Evolutionary conservation across 1,140 invertebrate species (phyloP).

Genomic region (Prorops nasuta): DNA sequence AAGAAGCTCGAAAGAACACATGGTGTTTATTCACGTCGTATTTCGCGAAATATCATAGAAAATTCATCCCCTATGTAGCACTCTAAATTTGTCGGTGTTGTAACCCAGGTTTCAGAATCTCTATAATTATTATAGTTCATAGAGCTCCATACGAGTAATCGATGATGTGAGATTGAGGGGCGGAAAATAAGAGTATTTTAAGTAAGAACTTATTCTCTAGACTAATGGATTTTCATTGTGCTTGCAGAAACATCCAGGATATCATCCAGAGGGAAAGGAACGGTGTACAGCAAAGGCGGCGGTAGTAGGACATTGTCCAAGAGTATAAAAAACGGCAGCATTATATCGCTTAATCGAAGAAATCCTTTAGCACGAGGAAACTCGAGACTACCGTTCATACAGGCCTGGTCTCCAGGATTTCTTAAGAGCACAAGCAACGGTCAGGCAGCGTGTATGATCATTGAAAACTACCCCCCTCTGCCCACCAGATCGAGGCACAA

Average conservation of each 20-base stretch:
- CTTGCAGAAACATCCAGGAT: slow-evolving; percentile 57
- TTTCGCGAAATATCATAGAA: no score
- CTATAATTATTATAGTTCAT: no score
- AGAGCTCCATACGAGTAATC: no score
- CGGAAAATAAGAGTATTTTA: no score
- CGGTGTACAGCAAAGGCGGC: slow-evolving; percentile 53
- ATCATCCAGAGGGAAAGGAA: slow-evolving; percentile 57
- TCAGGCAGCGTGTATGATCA: slow-evolving; percentile 64
- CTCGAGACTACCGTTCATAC: slow-evolving; percentile 33
- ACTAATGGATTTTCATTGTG: no score
- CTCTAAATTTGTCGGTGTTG: no score
- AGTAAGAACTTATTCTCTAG: no score
- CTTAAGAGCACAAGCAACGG: slow-evolving; percentile 57
- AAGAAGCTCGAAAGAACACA: no score
- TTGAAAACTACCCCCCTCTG: slow-evolving; percentile 54
- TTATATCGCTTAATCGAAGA: slow-evolving; percentile 38
- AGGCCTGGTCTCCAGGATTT: slow-evolving; percentile 39
- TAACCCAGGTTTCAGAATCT: no score
- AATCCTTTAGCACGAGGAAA: slow-evolving; percentile 36
- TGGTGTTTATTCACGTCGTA: no score
- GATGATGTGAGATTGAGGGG: no score
- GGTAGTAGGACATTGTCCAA: slow-evolving; percentile 46
- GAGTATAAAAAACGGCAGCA: slow-evolving; percentile 45
- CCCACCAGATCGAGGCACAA: slow-evolving; percentile 52
- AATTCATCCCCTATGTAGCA: no score